A percentile compares a stretch with the other conserved stretches of the same genome.
Conservation (phyloP, 2,888 invertebrate species). For the Chrysotoxum bicinctum region DNA sequence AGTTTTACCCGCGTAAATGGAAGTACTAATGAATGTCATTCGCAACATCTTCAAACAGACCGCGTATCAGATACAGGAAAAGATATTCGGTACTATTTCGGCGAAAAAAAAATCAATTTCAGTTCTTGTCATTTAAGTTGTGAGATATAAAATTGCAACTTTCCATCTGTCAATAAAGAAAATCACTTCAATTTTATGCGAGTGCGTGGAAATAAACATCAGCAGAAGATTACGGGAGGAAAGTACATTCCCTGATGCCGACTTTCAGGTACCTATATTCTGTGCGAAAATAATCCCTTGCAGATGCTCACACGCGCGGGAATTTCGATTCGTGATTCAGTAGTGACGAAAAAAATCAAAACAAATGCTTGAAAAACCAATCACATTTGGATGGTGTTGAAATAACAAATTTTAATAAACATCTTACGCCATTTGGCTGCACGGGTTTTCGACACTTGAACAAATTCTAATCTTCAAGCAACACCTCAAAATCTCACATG, state of each 20-base stretch:
- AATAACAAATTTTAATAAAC: constrained; percentile 61
- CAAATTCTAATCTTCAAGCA: constrained; percentile 19
- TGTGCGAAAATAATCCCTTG: constrained; percentile 60
- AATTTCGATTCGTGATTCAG: constrained; percentile 31
- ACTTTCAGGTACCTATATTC: too few species aligned
- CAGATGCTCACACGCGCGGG: constrained; percentile 58
- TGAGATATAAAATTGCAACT: neutral
- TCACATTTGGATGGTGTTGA: constrained; percentile 58
- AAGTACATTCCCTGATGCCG: constrained; percentile 31
- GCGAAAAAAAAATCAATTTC: constrained; percentile 44
- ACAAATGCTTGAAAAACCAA: constrained; percentile 60
- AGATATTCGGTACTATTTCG: constrained; percentile 20
- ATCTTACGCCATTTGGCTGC: constrained; percentile 49
- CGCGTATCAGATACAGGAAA: constrained; percentile 42
- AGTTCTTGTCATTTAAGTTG: constrained; percentile 6
- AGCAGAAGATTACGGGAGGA: constrained; percentile 43
- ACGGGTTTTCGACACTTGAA: constrained; percentile 51
- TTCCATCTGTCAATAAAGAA: neutral
- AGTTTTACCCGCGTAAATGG: constrained; percentile 71
- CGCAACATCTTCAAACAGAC: constrained; percentile 58
- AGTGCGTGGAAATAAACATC: constrained; percentile 25
- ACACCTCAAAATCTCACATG: constrained; percentile 31
- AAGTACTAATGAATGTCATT: constrained; percentile 70
- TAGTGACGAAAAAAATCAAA: constrained; percentile 19
- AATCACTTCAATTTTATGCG: constrained; percentile 22